Evolutionary conservation across 92 coral and sea anemone genomes (phyloP).

Genomic region (Palythoa grandiflora): DNA sequence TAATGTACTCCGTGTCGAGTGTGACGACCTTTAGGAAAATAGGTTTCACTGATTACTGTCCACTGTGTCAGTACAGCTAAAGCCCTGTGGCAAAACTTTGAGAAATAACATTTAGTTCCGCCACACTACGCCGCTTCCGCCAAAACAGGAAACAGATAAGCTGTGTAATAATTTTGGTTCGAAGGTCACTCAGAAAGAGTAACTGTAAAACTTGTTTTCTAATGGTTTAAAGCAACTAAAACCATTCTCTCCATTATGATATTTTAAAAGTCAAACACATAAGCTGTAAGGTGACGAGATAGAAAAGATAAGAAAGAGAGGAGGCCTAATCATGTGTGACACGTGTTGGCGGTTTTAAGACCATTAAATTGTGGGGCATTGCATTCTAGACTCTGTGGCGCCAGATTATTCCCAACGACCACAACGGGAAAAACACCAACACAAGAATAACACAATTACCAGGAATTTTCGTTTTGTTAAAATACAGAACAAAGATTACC

Average conservation of each 20-base stretch:
- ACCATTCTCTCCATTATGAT: background rate
- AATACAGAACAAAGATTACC: background rate
- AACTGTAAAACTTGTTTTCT: background rate
- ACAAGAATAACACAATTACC: background rate
- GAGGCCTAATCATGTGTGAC: background rate
- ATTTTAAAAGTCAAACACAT: background rate
- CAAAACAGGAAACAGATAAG: conserved; percentile 28
- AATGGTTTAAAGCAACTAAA: conserved; percentile 5
- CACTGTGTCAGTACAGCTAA: background rate
- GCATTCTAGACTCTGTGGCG: conserved; percentile 30
- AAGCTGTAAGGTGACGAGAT: background rate
- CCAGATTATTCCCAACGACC: conserved; percentile 18
- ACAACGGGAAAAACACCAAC: background rate
- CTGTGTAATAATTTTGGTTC: conserved; percentile 5
- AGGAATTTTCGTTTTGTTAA: conserved; percentile 1
- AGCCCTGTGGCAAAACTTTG: conserved; percentile 38
- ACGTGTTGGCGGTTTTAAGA: conserved; percentile 18
- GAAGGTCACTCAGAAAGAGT: conserved; percentile 12
- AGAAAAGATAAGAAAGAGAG: background rate
- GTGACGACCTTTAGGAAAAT: background rate
- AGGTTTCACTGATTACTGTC: conserved; percentile 1
- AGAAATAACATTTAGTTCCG: conserved; percentile 47
- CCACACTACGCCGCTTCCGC: conserved; percentile 31
- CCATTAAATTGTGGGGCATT: conserved; percentile 28
- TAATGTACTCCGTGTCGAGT: background rate